Evolutionary conservation across 2,113 vertebrate genomes (phyloP).

Genomic region (Ptilonorhynchus violaceus): DNA sequence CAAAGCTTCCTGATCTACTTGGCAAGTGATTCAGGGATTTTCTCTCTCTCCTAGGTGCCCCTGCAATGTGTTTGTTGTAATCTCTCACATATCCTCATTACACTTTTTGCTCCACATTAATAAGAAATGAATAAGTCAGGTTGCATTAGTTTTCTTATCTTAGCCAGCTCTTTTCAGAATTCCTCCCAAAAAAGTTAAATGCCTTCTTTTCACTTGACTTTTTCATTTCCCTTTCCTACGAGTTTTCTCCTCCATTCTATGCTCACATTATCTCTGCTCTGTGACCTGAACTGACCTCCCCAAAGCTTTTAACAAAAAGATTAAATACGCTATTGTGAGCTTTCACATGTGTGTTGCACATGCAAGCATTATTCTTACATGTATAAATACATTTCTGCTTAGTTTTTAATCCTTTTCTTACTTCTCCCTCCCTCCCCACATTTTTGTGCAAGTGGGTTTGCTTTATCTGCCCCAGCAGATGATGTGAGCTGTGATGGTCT

Average conservation of each 20-base stretch:
- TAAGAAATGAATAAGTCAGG: slow-evolving; percentile 31
- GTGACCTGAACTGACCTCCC: background rate
- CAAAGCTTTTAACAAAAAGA: background rate
- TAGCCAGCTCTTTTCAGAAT: background rate
- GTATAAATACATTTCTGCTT: background rate
- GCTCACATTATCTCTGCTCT: background rate
- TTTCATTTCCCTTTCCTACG: background rate
- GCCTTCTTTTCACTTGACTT: background rate
- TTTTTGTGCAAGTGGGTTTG: background rate
- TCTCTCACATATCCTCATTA: slow-evolving; percentile 13
- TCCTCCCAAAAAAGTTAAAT: background rate
- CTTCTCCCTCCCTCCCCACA: background rate
- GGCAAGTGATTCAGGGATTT: slow-evolving; percentile 37
- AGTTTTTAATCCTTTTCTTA: background rate
- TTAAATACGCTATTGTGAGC: background rate
- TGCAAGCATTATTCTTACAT: background rate
- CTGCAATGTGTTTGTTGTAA: slow-evolving; percentile 31
- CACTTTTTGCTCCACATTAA: slow-evolving; percentile 24
- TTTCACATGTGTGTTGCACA: background rate
- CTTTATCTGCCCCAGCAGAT: background rate
- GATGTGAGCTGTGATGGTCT: background rate
- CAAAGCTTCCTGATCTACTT: slow-evolving; percentile 39
- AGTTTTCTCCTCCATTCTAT: background rate
- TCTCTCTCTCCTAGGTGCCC: background rate
- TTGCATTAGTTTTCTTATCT: slow-evolving; percentile 9